Base-by-base conservation (phyloP, 2,888 invertebrate genomes). In the Lasioglossum vierecki region DNA sequence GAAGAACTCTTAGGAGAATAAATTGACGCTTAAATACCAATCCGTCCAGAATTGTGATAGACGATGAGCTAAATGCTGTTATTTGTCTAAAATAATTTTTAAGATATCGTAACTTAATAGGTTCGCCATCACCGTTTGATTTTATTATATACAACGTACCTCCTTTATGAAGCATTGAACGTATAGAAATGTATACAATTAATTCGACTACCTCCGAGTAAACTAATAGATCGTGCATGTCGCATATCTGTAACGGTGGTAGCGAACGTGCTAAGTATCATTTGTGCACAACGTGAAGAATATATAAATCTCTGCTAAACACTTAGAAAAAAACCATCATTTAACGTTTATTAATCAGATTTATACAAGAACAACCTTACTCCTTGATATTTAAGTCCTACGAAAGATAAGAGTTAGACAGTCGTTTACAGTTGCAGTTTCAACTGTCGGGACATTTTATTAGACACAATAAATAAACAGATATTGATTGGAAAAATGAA, bases 1-100 rank as follows among this genome's bases (percentile, higher is more conserved):
- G 95, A 95, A 53, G 95, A 95, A 87, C 89, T 95, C 4, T 84
- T 95, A 49, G 94, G 95, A 30, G 95, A 94, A 86, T 95, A 84
- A 92, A 76, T 41, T n/a, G 11, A 39, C 22, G 35, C 8, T 39
- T 41, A 80, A 44, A 57, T 63, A 76, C 46, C 26, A 88, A 86
- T 91, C 91, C 91, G 91, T 91, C 91, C 91, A 88, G 46, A 78
- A 88, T 71, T 86, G 86, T 88, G 91, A 91, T 88, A 80, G 49
- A 41, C 39, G n/a, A 35, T 77, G 30, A 8, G n/a, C 39, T 77
- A 63, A 13, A 70, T 57, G 57, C 11, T 57, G n/a, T 57, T 71
- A 22, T 49, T 46, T 60, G n/a, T 39, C 63, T 35, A 22, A 66
- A 49, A n/a, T 73, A 70, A 46, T 82, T 78, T 72, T 15, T 68